Conservation (phyloP, 2,888 invertebrate genomes). For the Oegoconia quadripuncta region DNA sequence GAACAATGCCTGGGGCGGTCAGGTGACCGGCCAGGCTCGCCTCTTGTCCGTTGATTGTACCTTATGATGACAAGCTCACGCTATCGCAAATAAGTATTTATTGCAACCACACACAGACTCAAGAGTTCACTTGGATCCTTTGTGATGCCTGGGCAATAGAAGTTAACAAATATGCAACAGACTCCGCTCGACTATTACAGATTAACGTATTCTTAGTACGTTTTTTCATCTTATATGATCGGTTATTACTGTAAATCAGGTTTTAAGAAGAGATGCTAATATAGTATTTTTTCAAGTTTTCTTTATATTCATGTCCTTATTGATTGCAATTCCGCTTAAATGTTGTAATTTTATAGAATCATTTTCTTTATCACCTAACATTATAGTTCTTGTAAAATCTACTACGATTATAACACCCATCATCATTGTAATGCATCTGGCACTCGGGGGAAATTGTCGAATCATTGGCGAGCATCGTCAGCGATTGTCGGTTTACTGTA, state of each 20-base stretch:
- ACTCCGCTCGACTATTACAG: background rate
- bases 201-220: no score
- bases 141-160: slow-evolving; percentile 1
- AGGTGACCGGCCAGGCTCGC: slow-evolving; percentile 45
- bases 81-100: slow-evolving; percentile 74
- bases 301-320: no score
- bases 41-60: slow-evolving; percentile 68
- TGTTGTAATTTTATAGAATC: no score
- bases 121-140: slow-evolving; percentile 2
- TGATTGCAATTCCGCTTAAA: no score
- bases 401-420: no score
- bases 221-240: no score
- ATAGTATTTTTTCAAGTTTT: no score
- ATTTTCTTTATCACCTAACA: no score
- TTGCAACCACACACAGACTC: slow-evolving; percentile 55
- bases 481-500: slow-evolving; percentile 34
- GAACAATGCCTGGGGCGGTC: slow-evolving; percentile 63
- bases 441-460: slow-evolving; percentile 7
- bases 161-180: slow-evolving; percentile 2
- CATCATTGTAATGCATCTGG: background rate
- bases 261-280: no score
- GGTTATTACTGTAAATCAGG: no score
- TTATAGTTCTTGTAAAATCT: no score
- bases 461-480: no score
- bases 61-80: slow-evolving; percentile 71